Percentiles rank a stretch among this genome's conserved stretches.
Conservation (phyloP, 2,797 vertebrate genomes). For the Fratercula arctica region DNA sequence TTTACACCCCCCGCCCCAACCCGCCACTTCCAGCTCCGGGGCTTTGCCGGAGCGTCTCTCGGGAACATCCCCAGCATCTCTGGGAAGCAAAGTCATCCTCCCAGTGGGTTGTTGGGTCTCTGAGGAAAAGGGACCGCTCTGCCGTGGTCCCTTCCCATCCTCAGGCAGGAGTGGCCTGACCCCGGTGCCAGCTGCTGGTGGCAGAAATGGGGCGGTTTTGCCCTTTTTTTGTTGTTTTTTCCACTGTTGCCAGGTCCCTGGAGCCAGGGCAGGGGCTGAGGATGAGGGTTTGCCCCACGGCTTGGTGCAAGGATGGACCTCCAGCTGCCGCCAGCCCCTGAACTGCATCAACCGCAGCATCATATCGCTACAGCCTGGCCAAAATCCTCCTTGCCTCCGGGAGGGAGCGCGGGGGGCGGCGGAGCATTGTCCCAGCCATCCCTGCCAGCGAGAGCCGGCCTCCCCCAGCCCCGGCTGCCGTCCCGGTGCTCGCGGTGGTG, state of each 20-base stretch:
- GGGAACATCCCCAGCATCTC: not conserved
- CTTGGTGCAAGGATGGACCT: not conserved
- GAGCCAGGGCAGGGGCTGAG: not conserved
- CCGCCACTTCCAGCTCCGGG: rapidly evolving
- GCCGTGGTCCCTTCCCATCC: not conserved
- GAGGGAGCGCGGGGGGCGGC: rapidly evolving
- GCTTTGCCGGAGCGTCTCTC: not conserved
- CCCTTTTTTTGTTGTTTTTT: not conserved
- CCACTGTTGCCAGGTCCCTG: not conserved
- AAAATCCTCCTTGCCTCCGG: not conserved
- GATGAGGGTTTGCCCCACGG: rapidly evolving
- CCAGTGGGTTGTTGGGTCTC: rapidly evolving
- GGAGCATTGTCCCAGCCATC: not conserved
- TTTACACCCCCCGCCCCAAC: rapidly evolving
- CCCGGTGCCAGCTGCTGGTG: too few relatives aligned
- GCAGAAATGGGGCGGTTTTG: not conserved
- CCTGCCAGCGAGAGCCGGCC: not conserved
- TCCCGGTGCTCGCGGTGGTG: not conserved
- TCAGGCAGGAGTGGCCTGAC: not conserved
- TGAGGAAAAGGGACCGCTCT: not conserved
- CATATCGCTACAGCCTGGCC: rapidly evolving
- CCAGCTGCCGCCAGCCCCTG: not conserved
- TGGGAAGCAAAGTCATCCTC: not conserved
- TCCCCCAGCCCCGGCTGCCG: not conserved
- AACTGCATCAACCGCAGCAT: not conserved